Evolutionary conservation across 2,888 invertebrate species (phyloP), one percentile per base, ranked within the genome.

Genomic region (Apamea crenata): DNA sequence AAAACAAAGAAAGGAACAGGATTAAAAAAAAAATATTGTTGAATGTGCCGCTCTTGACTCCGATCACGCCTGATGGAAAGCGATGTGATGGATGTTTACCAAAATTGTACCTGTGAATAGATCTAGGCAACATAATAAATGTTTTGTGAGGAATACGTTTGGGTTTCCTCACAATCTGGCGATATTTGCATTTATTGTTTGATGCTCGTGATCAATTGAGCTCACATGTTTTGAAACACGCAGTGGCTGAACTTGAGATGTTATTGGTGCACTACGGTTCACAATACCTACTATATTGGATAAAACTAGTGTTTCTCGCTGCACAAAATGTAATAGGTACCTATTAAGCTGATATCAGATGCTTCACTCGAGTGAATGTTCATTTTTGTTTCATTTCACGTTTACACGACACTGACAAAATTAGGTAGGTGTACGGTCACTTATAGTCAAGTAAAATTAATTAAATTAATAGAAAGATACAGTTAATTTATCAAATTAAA

Each of bases 131-230:
- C 81, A 18, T 68, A 50, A 53, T 47, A 67, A 5, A 16, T 29
- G 18, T 71, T 82, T 86, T 67, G 71, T 77, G 73, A 71, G 29
- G 14, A 59, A 44, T 44, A 25, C 32, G 16, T 82, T 77, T 77
- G 32, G n/a, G 29, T 74, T 76, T 77, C 56, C 56, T 86, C 66
- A 77, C 66, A 72, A 69, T 32, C 65, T 70, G 59, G 65, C 74
- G 32, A 74, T 83, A 71, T 82, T 82, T 86, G 65, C 87, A 36
- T 82, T 72, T 82, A 77, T 74, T 72, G 83, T 84, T 86, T 82
- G 63, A 74, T 82, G 14, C 74, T 83, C 25, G 72, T 77, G 87
- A 83, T 84, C 86, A 74, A 84, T 84, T 86, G 68, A 67, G 74
- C 40, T 74, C 67, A 71, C 63, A 69, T 82, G 83, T 82, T 82